Evolutionary conservation across 92 coral and sea anemone genomes (phyloP).

Genomic region (Isaurus tuberculatus): DNA sequence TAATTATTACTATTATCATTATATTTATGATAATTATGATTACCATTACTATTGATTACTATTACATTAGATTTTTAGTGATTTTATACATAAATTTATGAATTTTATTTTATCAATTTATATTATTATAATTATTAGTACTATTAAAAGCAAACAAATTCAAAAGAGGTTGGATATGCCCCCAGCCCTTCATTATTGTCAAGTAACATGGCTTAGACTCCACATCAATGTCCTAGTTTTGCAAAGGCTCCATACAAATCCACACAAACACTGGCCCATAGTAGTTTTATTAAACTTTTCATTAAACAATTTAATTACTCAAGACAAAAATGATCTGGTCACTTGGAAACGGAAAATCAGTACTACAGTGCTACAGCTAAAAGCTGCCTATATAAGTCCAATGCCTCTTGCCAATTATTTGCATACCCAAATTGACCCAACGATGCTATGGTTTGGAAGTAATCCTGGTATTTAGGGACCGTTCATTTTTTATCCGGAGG

Average conservation of each 20-base stretch:
- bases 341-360: constrained; percentile 3
- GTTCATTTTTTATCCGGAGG: no score
- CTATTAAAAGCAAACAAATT: neutral
- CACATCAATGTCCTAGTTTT: constrained; percentile 37
- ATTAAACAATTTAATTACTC: constrained; percentile 35
- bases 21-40: no score
- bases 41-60: no score
- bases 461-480: constrained; percentile 65
- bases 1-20: no score
- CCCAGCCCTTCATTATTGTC: constrained; percentile 21
- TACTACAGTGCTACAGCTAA: constrained; percentile 48
- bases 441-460: constrained; percentile 45
- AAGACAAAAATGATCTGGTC: constrained; percentile 9
- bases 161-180: constrained; percentile 4
- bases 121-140: no score
- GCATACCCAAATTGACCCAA: constrained; percentile 54
- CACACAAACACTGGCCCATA: constrained; percentile 48
- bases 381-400: no score
- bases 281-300: constrained; percentile 31
- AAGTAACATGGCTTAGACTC: constrained; percentile 46
- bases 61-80: no score
- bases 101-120: no score
- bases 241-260: no score
- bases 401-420: no score
- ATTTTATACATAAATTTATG: no score